Base-by-base conservation (phyloP, 2,888 invertebrate genomes). In the Ypsolopha sequella region DNA sequence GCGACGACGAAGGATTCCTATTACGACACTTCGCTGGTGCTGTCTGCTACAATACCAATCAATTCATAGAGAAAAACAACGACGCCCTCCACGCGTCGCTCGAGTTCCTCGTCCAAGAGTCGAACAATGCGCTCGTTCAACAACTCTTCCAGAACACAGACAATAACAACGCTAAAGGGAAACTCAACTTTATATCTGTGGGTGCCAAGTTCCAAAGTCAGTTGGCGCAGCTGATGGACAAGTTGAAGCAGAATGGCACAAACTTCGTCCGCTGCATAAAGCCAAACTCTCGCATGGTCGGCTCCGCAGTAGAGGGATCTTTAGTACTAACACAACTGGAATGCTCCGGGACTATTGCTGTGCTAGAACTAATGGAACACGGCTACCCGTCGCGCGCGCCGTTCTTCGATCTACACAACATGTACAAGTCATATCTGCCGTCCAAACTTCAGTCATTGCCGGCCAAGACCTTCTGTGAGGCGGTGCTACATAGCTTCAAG, bases 61-160 rank as follows among this genome's bases (percentile, higher is more conserved):
- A 96, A 80, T 99, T 99, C 74, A 95, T 99, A 61, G 99, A 98
- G 70, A 99, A 99, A 85, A 99, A 99, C 87, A 99, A 99, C 77
- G 99, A 99, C 76, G 98, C 98, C 0, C 88, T 99, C 9, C 99
- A 99, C 78, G 95, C 96, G 0, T 98, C 98, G 0, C 87, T 99
- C 6, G 97, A 97, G 80, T 94, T 94, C 58, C 88, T 99, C 24
- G 93, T 99, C 35, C 95, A 96, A 66, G 97, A 98, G 76, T 95
- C 96, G 57, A 91, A 90, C 62, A 96, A 94, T 70, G 81, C 89
- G n/a, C 88, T 98, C 48, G 89, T 98, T 10, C 93, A 95, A 66
- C 90, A 88, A 6, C 82, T 97, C 54, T 97, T 97, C 75, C 74
- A 84, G 7, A 84, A 73, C 35, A 88, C 85, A 4, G 90, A 89